Conservation (phyloP, 2,888 invertebrate species). For the Idaea dimidiata region DNA sequence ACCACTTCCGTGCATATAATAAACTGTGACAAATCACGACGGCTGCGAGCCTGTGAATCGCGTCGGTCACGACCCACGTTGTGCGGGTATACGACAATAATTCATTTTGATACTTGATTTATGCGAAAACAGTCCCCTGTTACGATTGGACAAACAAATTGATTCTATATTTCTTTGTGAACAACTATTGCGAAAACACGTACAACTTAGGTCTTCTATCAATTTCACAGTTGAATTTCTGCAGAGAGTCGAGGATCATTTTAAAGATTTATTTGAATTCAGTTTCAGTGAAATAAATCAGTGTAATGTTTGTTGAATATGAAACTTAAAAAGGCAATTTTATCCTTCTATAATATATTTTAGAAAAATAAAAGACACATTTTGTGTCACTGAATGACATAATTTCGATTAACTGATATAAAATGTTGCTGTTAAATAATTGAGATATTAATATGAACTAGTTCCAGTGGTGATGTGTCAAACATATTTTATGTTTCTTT, state of each 20-base stretch:
- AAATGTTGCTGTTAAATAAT: too few species aligned
- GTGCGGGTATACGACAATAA: constrained; percentile 40
- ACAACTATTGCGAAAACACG: constrained; percentile 37
- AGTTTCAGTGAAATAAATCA: not conserved
- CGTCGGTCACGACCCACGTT: constrained; percentile 19
- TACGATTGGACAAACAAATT: constrained; percentile 61
- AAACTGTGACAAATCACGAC: constrained; percentile 22
- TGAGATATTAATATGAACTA: too few species aligned
- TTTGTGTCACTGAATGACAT: too few species aligned
- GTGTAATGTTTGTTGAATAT: not conserved
- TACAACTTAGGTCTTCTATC: constrained; percentile 22
- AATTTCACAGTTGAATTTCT: constrained; percentile 18
- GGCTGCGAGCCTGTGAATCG: constrained; percentile 13
- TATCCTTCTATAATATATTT: not conserved
- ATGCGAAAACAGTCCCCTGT: constrained; percentile 44
- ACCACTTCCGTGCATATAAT: constrained; percentile 10
- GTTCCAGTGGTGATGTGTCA: too few species aligned
- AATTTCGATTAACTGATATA: too few species aligned
- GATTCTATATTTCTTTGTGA: constrained; percentile 50
- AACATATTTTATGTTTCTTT: too few species aligned
- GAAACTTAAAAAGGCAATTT: not conserved
- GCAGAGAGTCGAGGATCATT: not conserved
- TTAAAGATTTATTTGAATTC: not conserved
- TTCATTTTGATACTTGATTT: constrained; percentile 59
- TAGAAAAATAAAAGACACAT: too few species aligned